Base-by-base conservation (phyloP, 23 tunicate genomes). In the Ascidia mentula region DNA sequence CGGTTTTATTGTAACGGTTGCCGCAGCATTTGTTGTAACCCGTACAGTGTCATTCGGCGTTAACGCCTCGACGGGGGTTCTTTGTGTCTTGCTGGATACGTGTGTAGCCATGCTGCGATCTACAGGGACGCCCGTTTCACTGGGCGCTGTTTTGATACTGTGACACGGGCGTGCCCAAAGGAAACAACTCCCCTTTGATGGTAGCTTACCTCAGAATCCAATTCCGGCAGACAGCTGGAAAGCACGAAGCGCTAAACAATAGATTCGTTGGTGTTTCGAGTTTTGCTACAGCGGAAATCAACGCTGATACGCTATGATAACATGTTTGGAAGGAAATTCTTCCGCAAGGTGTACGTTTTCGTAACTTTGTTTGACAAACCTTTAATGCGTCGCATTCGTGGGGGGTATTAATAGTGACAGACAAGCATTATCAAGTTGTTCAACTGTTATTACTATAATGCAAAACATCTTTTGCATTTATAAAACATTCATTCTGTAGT, bases 81-180 rank as follows among this genome's bases (percentile, higher is more conserved):
- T 53, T 53, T 53, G 65, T 53, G 2, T 53, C 1, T 3, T 53
- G 24, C 22, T 53, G 65, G 24, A 53, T 53, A 9, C 12, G 28
- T 9, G 65, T 53, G 24, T 26, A 20, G 7, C 65, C 13, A 53
- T 9, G 65, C 13, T 53, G 65, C 12, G n/a, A n/a, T n/a, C n/a
- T n/a, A n/a, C n/a, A n/a, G n/a, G n/a, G n/a, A n/a, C n/a, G 12
- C 65, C 65, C 1, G 28, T 53, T 6, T 28, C 24, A 28, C 24
- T 28, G 2, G 65, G 65, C 65, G 65, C 65, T 53, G 65, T 53
- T 53, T 53, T 53, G 65, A 53, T 53, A 53, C 22, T 5, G 65
- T 53, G 65, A 53, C 65, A 53, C 65, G 65, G 28, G 65, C 13
- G 65, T 53, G 65, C 65, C 65, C 65, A 53, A 53, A 53, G 65